A percentile compares a stretch with the other conserved stretches of the same genome.
Evolutionary conservation across 2,888 invertebrate genomes (phyloP).

Genomic region (Spialia ferax): DNA sequence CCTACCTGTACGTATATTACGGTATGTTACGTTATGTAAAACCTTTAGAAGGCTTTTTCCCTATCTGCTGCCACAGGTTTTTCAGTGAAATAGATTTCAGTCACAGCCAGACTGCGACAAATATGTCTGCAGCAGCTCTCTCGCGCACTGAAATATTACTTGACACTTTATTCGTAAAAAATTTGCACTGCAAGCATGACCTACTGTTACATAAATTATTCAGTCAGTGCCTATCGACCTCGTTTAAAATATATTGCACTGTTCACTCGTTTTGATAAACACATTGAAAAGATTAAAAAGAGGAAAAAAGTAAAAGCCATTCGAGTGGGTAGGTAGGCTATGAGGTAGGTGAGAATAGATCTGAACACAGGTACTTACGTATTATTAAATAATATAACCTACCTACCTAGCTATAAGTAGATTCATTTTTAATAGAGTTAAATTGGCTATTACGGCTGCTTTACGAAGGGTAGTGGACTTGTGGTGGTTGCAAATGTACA

Average conservation of each 20-base stretch:
- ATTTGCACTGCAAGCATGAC: constrained; percentile 31
- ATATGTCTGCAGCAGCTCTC: constrained; percentile 30
- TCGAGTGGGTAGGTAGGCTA: too few relatives aligned
- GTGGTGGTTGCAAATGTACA: too few relatives aligned
- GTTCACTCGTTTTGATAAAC: neutral
- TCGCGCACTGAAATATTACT: constrained; percentile 29
- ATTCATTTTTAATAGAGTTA: too few relatives aligned
- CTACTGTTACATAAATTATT: constrained; percentile 37
- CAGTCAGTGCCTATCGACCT: constrained; percentile 43
- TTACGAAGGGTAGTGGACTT: too few relatives aligned
- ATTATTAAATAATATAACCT: too few relatives aligned
- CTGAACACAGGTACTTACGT: too few relatives aligned
- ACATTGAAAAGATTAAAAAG: neutral
- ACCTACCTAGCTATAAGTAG: too few relatives aligned
- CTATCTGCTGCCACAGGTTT: constrained; percentile 8
- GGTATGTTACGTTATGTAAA: neutral
- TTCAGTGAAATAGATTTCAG: constrained; percentile 31
- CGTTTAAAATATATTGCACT: constrained; percentile 40
- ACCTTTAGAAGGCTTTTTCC: neutral
- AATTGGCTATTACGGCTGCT: too few relatives aligned
- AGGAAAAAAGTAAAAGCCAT: neutral
- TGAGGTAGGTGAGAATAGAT: too few relatives aligned
- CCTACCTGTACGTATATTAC: too few relatives aligned
- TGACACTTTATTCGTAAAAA: constrained; percentile 35
- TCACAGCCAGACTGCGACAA: constrained; percentile 32